Percentiles rank a stretch among this genome's conserved stretches.
phyloP scores from a whole-genome alignment of 1,140 invertebrate species.

The Trichogramma pretiosum region DNA sequence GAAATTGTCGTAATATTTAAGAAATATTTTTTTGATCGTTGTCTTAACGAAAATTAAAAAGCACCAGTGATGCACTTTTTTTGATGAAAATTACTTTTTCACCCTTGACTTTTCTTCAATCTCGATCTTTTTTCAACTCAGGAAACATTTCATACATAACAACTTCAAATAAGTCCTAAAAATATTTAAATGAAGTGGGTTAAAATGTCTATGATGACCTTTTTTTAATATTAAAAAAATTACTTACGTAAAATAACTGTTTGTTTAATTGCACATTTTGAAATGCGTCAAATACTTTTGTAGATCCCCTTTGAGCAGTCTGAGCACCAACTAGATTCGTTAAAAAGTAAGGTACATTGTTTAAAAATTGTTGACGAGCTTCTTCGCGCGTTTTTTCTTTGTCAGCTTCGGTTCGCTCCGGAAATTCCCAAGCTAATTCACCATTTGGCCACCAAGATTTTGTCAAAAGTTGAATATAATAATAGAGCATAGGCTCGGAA shows the following conservation, averaged over 20 bases:
- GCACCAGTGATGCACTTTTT: background rate
- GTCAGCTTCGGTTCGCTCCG: conserved; percentile 54
- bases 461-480: conserved; percentile 72
- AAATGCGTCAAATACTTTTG: conserved; percentile 78
- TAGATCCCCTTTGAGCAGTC: conserved; percentile 70
- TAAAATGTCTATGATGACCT: conserved; percentile 1
- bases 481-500: conserved; percentile 82
- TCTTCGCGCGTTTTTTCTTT: conserved; percentile 57
- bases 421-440: conserved; percentile 49
- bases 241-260: conserved; percentile 83
- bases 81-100: conserved; percentile 17
- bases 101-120: too few species aligned
- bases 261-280: conserved; percentile 83
- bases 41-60: too few species aligned
- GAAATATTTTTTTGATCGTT: conserved; percentile 6
- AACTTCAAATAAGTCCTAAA: conserved; percentile 66
- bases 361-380: conserved; percentile 58
- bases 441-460: conserved; percentile 86
- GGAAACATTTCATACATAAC: conserved; percentile 66
- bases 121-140: conserved; percentile 50
- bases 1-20: background rate
- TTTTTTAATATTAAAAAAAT: conserved; percentile 4
- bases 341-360: conserved; percentile 69
- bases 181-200: conserved; percentile 23
- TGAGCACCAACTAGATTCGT: conserved; percentile 77